Base-by-base conservation (phyloP, 2,888 invertebrate species). In the Dilophus febrilis region DNA sequence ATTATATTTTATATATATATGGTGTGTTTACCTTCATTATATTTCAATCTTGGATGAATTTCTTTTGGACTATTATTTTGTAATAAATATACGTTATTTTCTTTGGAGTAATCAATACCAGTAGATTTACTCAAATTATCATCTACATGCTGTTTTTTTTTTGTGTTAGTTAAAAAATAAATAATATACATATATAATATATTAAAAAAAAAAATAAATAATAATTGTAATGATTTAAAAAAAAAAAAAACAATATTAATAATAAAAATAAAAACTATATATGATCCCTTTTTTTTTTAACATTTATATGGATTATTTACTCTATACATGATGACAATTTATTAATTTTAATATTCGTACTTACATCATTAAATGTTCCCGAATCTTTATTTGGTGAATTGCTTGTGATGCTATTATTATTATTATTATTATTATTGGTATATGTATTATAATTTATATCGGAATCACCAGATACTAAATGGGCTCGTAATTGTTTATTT, bases 401-500 rank as follows among this genome's bases (percentile, higher is more conserved):
- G 46, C 59, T 58, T 35, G 59, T 55, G 42, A 56, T 61, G 45
- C 57, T 56, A 28, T 52, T n/a, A n/a, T n/a, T n/a, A n/a, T n/a
- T n/a, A n/a, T n/a, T n/a, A n/a, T n/a, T n/a, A n/a, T n/a, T n/a
- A n/a, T n/a, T n/a, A n/a, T n/a, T n/a, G 8, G 4, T 22, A 22
- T 6, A 22, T 22, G 22, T 22, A 22, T 8, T 22, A 22, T 22
- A 6, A 6, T 4, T 6, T 22, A 8, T 50, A 50, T 81, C 76
- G 47, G 70, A 72, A 42, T 75, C 72, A 49, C 80, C 80, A 3
- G 77, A 71, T 53, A 77, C 73, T 47, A 83, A 63, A 56, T 80
- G 80, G 19, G 78, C 78, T 42, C 79, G 71, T 43, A 82, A 67
- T 57, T 82, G 81, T 53, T 78, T 78, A 56, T 81, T 82, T 55